Base-by-base conservation (phyloP, 2,797 vertebrate species). In the Pseudotriccus pelzelni region DNA sequence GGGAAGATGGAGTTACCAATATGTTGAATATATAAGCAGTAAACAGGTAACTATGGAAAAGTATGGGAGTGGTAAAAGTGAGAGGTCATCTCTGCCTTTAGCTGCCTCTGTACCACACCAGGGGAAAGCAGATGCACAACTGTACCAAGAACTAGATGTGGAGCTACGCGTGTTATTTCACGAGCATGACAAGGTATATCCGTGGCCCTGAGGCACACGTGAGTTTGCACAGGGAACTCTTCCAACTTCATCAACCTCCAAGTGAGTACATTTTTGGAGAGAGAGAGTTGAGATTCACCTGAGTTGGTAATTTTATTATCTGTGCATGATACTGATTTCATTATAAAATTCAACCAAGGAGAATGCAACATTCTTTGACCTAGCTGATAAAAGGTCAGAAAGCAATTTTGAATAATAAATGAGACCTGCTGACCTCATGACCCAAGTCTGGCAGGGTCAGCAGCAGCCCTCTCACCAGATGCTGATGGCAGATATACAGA, bases 371-470 rank as follows among this genome's bases (percentile, higher is more conserved):
- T 97, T 97, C 95, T 97, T 96, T 98, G 97, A 97, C 97, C 97
- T 93, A 90, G 97, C 91, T 97, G 97, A 97, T 97, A 96, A 98
- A 97, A 98, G 98, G 98, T 98, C 98, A 98, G 97, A 97, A 97
- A 97, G 98, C 98, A 98, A 96, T 98, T 98, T 96, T 98, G 98
- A 98, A 98, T 98, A 98, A 98, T 98, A 98, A 98, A 98, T 98
- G 98, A 98, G 98, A 98, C 98, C 98, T 97, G 96, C 97, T 98
- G 98, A 98, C 98, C 98, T 96, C 91, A 36, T 97, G 98, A 98
- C 98, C 98, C 86, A 84, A 96, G 98, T 92, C 95, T 97, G 97
- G 97, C 97, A 98, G 97, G 97, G 98, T 98, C 97, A 98, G 97
- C 94, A 94, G 96, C 92, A 95, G 87, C 82, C 97, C 95, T 97